These are phyloP conservation scores for Diadophis punctatus DNA, from an alignment of 2,113 vertebrate species.

Conservation along the genomic window DNA sequence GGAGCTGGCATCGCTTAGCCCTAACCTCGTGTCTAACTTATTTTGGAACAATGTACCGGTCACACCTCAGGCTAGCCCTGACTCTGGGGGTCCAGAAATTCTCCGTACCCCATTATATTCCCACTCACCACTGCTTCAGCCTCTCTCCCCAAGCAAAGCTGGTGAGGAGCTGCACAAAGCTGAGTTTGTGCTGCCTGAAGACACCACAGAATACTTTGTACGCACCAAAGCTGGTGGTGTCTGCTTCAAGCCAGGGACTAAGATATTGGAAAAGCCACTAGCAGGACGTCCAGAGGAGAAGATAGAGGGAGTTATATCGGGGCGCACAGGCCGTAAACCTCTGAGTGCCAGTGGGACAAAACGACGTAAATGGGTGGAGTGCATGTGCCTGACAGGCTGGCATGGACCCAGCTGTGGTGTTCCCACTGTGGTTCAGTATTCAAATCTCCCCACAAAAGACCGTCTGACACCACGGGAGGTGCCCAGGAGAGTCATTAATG, in stretches of 20 bases:
- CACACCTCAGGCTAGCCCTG: conserved; percentile 78
- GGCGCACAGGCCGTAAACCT: conserved; percentile 40
- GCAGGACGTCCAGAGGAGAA: conserved; percentile 55
- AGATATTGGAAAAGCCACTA: conserved; percentile 77
- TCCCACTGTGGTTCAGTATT: conserved; percentile 96
- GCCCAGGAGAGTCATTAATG: conserved; percentile 89
- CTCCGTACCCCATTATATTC: conserved; percentile 70
- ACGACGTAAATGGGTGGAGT: conserved; percentile 87
- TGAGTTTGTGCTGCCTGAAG: conserved; percentile 78
- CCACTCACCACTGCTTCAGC: conserved; percentile 69
- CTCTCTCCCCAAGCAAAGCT: conserved; percentile 60
- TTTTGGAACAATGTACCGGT: conserved; percentile 90
- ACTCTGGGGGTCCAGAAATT: conserved; percentile 70
- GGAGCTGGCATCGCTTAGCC: conserved; percentile 92
- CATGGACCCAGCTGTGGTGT: conserved; percentile 96
- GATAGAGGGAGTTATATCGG: background rate
- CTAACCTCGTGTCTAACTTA: conserved; percentile 94
- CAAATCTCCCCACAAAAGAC: conserved; percentile 96
- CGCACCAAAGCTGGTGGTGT: conserved; percentile 89
- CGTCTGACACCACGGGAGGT: conserved; percentile 81
- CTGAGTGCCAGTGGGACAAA: conserved; percentile 51
- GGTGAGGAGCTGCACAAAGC: conserved; percentile 74
- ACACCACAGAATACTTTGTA: conserved; percentile 83
- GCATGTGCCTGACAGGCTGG: conserved; percentile 91
- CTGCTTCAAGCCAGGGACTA: conserved; percentile 91